These are phyloP conservation scores for Motacilla alba DNA, from an alignment of 2,113 vertebrate genomes.

Conservation along the genomic window DNA sequence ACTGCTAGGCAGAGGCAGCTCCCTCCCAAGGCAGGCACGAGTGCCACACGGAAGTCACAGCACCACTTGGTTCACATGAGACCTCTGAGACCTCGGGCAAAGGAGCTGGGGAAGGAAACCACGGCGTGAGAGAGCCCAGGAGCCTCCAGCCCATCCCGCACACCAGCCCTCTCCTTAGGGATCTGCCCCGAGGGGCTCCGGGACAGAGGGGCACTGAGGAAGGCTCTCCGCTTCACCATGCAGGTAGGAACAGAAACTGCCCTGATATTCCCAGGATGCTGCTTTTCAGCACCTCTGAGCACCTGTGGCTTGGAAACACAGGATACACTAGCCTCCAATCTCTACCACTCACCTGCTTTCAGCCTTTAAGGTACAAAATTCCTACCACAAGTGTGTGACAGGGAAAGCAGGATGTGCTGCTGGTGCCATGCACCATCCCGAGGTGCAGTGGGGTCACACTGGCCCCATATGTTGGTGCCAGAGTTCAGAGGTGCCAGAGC, in stretches of 20 bases:
- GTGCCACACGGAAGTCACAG: constrained; percentile 56
- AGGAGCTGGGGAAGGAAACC: background rate
- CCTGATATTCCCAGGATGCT: accelerated
- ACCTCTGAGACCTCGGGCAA: background rate
- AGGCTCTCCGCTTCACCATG: constrained; percentile 5
- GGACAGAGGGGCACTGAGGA: background rate
- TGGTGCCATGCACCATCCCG: accelerated
- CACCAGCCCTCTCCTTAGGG: accelerated
- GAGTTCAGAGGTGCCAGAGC: background rate
- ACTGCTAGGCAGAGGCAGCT: background rate
- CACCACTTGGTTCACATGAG: background rate
- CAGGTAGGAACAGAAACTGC: constrained; percentile 52
- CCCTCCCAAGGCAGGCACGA: background rate
- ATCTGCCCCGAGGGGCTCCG: background rate
- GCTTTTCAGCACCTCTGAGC: background rate
- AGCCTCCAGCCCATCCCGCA: accelerated
- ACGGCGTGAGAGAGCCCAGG: accelerated
- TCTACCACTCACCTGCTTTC: background rate
- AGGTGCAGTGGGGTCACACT: background rate
- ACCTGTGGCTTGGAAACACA: accelerated
- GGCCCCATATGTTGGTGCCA: accelerated
- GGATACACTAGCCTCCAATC: accelerated
- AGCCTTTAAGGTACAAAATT: background rate
- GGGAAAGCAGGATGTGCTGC: background rate
- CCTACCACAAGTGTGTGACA: accelerated